These are phyloP conservation scores for Drosophila austrosaltans DNA, from an alignment of 2,888 invertebrate species.

Conservation along the genomic window DNA sequence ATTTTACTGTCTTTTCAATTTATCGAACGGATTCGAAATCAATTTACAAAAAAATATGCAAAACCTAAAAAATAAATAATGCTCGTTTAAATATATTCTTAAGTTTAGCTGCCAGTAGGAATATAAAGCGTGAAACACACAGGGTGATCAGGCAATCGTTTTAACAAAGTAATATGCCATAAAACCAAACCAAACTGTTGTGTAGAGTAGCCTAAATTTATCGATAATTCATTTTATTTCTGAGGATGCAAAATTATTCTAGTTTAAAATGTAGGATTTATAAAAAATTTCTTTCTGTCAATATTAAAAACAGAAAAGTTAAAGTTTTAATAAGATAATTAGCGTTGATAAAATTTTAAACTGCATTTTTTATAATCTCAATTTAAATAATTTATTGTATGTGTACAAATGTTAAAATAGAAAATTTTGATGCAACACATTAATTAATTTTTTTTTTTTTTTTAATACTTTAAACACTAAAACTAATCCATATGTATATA, in stretches of 20 bases:
- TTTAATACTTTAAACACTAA: no score
- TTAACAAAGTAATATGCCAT: background rate
- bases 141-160: conserved; percentile 40
- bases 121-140: conserved; percentile 56
- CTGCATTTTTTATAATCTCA: no score
- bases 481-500: no score
- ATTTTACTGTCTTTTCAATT: conserved; percentile 38
- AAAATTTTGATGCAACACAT: no score
- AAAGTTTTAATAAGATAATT: no score
- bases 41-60: conserved; percentile 44
- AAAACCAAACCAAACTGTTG: background rate
- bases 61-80: conserved; percentile 64
- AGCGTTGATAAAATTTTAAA: no score
- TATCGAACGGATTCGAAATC: conserved; percentile 39
- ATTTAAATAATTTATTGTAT: no score
- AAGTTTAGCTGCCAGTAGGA: conserved; percentile 61
- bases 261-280: background rate
- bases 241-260: background rate
- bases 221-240: background rate
- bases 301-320: no score
- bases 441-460: no score
- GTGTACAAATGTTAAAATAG: no score
- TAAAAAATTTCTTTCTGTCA: no score
- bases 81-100: conserved; percentile 66
- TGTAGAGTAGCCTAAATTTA: background rate